A percentile compares a stretch with the other conserved stretches of the same genome.
Conservation (phyloP, 2,888 invertebrate genomes). For the Ophion obscuratus region DNA sequence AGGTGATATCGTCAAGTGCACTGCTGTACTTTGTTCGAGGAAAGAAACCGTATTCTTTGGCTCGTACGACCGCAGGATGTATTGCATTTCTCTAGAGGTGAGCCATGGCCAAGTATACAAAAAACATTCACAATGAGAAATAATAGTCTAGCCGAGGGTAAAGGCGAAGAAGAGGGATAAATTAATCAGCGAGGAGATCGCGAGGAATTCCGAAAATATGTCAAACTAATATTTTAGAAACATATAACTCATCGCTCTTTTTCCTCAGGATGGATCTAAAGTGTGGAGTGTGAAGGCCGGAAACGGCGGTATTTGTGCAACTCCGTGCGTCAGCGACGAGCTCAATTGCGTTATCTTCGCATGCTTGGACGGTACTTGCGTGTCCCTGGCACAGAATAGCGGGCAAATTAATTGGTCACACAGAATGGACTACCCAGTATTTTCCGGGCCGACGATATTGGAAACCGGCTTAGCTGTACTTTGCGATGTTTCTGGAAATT, state of each 20-base stretch:
- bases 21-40: slow-evolving; percentile 83
- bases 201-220: background rate
- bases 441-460: slow-evolving; percentile 87
- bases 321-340: slow-evolving; percentile 81
- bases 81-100: slow-evolving; percentile 87
- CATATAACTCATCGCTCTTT: slow-evolving; percentile 11
- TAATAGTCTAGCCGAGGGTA: background rate
- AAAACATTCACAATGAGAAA: slow-evolving; percentile 12
- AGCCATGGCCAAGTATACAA: slow-evolving; percentile 61
- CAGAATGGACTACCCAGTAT: slow-evolving; percentile 87
- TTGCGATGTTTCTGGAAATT: slow-evolving; percentile 80
- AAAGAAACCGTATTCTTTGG: slow-evolving; percentile 87
- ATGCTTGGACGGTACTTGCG: slow-evolving; percentile 87
- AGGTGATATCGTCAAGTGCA: slow-evolving; percentile 88
- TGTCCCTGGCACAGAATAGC: slow-evolving; percentile 84
- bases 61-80: slow-evolving; percentile 89
- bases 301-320: slow-evolving; percentile 85
- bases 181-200: too few species aligned
- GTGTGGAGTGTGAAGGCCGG: slow-evolving; percentile 82
- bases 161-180: background rate
- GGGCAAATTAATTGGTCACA: slow-evolving; percentile 87
- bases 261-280: slow-evolving; percentile 84
- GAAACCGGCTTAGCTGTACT: slow-evolving; percentile 86
- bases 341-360: slow-evolving; percentile 83
- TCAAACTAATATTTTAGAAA: background rate